Base-by-base conservation (phyloP, 1,140 invertebrate species). In the Camponotus floridanus region DNA sequence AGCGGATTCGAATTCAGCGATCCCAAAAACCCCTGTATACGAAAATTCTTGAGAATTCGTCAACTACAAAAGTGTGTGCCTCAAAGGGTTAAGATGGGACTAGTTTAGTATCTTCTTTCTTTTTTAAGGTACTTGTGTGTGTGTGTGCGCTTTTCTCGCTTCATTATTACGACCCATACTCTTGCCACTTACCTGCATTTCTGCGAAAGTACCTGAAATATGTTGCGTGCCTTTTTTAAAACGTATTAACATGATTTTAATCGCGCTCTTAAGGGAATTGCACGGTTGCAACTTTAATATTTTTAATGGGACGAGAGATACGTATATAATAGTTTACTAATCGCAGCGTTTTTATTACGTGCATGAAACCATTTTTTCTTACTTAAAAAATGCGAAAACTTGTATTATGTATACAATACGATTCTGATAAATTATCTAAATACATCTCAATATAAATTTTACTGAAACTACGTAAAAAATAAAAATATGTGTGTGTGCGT, bases 171-270 rank as follows among this genome's bases (percentile, higher is more conserved):
- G 39, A n/a, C 18, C 11, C 15, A 6, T 45, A 51, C 15, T 48
- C 11, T 15, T 48, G 1, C 3, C 15, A 48, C 48, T 18, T 18
- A 51, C 4, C 4, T 0, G 5, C 6, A 51, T 33, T 61, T 15
- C 39, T 31, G 26, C 7, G n/a, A 73, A 71, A 71, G 31, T 42
- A n/a, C 2, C 36, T 57, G 36, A 59, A 81, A 73, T 26, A 26
- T 26, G n/a, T 62, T 36, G 68, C 55, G 21, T 73, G 39, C n/a
- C 6, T 48, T 61, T 61, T 55, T n/a, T 9, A 6, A 21, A 61
- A 70, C 21, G 64, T 70, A 80, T 80, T 39, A 80, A 39, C 21
- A 55, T 13, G 64, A 80, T 80, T 55, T 80, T 68, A 68, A 61
- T 83, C 55, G 31, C 26, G 68, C 55, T 57, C 39, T 61, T 21